Base-by-base conservation (phyloP, 2,797 vertebrate genomes). In the Dendrocincla fuliginosa region DNA sequence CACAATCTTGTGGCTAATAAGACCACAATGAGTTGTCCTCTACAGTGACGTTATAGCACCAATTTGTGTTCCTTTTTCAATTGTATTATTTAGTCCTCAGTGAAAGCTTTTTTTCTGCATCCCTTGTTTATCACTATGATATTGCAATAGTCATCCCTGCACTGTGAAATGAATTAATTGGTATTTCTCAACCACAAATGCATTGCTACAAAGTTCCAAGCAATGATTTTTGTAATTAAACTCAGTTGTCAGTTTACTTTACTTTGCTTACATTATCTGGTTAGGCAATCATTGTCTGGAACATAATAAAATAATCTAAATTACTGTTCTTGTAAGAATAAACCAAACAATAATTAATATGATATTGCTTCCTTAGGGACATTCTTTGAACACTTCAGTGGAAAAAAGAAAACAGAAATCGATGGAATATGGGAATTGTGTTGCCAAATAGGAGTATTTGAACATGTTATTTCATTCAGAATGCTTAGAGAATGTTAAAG, bases 181-280 rank as follows among this genome's bases (percentile, higher is more conserved):
- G 39, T 61, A 78, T 94, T 95, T 93, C 91, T 97, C 83, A 95
- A 86, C 78, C 90, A 74, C 84, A 89, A 89, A 96, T 90, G 46
- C 53, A 92, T 55, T 25, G 27, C 28, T 90, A 77, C 44, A 18
- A 83, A 25, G 69, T 95, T 97, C 95, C 74, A 96, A 91, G 94
- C 89, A 87, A 27, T 41, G 91, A 81, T 39, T 79, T 85, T 96
- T 73, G 79, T 92, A 84, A 94, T 95, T 94, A 96, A 95, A 80
- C 77, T 74, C 59, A 64, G 74, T 89, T 94, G 92, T 74, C 67
- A 90, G 86, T 97, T 97, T 95, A 94, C 78, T 96, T 96, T 91
- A 61, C 89, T 97, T 95, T 97, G 96, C 84, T 97, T 97, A 97
- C 71, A 78, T 96, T 97, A 96, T 96, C 93, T 95, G 60, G 80